Conservation (phyloP, 2,888 invertebrate species). For the Odontomyia ornata region DNA sequence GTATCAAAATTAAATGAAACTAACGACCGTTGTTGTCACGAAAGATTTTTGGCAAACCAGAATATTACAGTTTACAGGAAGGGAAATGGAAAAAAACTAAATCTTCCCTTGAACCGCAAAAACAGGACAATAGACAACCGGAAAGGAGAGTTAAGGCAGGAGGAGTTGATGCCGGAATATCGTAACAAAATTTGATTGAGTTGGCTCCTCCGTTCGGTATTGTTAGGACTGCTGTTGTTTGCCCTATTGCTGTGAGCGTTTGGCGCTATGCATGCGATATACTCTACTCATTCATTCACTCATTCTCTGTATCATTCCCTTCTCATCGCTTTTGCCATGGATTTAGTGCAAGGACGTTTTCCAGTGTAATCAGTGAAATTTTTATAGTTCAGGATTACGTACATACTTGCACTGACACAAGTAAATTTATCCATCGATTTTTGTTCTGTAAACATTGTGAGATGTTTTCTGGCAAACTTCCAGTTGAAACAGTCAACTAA, state of each 20-base stretch:
- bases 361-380: constrained; percentile 23
- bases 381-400: constrained; percentile 14
- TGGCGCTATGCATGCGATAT: not conserved
- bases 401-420: not conserved
- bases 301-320: not conserved
- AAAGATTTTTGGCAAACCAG: constrained; percentile 3
- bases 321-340: not conserved
- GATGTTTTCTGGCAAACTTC: constrained; percentile 38
- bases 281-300: not conserved
- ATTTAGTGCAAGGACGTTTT: constrained; percentile 31
- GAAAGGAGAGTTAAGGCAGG: not conserved
- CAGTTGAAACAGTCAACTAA: constrained; percentile 26
- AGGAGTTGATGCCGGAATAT: not conserved
- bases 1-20: not conserved
- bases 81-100: not conserved
- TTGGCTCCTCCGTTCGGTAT: not conserved
- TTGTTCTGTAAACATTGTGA: constrained; percentile 24
- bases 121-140: not conserved
- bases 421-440: constrained; percentile 36
- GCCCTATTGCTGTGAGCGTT: not conserved
- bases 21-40: not conserved
- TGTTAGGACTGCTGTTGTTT: not conserved
- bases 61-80: not conserved
- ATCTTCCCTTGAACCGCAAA: not conserved
- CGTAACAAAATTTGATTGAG: constrained; percentile 18